phyloP scores from a whole-genome alignment of 2,113 vertebrate genomes.

The Silurus meridionalis region DNA sequence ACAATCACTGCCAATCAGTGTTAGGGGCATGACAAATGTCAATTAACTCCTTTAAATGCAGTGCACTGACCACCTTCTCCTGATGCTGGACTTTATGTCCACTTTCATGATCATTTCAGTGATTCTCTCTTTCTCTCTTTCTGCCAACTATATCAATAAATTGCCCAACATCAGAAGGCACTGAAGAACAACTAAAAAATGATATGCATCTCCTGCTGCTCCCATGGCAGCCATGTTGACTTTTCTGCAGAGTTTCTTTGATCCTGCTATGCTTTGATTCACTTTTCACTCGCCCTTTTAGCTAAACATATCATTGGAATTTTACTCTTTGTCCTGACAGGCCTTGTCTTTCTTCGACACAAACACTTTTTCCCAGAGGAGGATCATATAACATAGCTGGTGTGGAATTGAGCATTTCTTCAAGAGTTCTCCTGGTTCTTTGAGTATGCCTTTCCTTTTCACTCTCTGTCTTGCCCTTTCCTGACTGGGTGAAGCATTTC shows the following conservation, averaged over 20 bases:
- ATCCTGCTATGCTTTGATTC: slow-evolving; percentile 79
- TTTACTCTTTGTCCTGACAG: slow-evolving; percentile 82
- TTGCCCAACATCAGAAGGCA: slow-evolving; percentile 71
- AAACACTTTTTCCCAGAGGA: slow-evolving; percentile 73
- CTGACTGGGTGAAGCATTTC: slow-evolving; percentile 22
- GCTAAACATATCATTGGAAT: slow-evolving; percentile 82
- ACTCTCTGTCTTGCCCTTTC: slow-evolving; percentile 51
- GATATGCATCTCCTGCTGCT: slow-evolving; percentile 80
- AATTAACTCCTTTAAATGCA: slow-evolving; percentile 60
- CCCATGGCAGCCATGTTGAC: slow-evolving; percentile 79
- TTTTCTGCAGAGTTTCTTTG: slow-evolving; percentile 78
- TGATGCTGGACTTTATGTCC: slow-evolving; percentile 45
- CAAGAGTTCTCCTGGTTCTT: slow-evolving; percentile 67
- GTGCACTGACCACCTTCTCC: slow-evolving; percentile 56
- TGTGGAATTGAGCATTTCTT: slow-evolving; percentile 57
- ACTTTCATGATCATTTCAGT: slow-evolving; percentile 47
- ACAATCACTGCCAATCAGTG: slow-evolving; percentile 20
- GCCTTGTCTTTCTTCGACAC: slow-evolving; percentile 76
- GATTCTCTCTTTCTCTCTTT: slow-evolving; percentile 53
- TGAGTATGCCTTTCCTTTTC: slow-evolving; percentile 57
- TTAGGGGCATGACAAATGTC: slow-evolving; percentile 56
- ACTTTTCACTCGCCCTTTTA: slow-evolving; percentile 79
- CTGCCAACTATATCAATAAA: slow-evolving; percentile 75
- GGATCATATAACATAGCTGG: slow-evolving; percentile 66
- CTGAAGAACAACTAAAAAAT: slow-evolving; percentile 73